These are phyloP conservation scores for Girardinichthys multiradiatus DNA, from an alignment of 2,113 vertebrate species.

Conservation along the genomic window DNA sequence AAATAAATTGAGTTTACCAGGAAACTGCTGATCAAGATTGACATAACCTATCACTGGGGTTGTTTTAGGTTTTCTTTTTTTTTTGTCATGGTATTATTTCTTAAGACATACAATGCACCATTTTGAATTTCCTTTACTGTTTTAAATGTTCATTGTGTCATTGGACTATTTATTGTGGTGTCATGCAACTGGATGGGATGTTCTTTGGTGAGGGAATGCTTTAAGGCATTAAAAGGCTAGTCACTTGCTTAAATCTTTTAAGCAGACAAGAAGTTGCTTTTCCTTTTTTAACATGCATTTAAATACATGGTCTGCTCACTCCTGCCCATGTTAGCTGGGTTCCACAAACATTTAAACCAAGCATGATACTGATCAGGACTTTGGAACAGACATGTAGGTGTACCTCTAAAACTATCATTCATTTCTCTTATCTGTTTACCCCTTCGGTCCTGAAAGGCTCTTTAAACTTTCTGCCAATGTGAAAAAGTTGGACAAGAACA, in stretches of 20 bases:
- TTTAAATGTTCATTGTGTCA: conserved; percentile 67
- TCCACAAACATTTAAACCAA: conserved; percentile 59
- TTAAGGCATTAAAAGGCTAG: conserved; percentile 22
- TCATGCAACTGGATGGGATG: conserved; percentile 63
- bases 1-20: conserved; percentile 65
- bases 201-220: conserved; percentile 49
- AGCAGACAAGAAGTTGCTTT: conserved; percentile 20
- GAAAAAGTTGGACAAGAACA: not conserved
- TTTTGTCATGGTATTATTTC: conserved; percentile 56
- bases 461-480: conserved; percentile 1
- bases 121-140: conserved; percentile 55
- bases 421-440: not conserved
- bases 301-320: conserved; percentile 22
- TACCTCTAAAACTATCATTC: not conserved
- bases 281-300: conserved; percentile 14
- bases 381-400: conserved; percentile 8
- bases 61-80: conserved; percentile 45
- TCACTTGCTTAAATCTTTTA: conserved; percentile 36
- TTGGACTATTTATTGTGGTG: conserved; percentile 74
- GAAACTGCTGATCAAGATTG: conserved; percentile 71
- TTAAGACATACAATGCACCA: conserved; percentile 53
- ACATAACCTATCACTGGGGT: conserved; percentile 68
- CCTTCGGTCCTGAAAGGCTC: conserved; percentile 11
- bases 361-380: conserved; percentile 12
- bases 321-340: conserved; percentile 8